Conservation (phyloP, 2,888 invertebrate genomes). For the Melieria crassipennis region DNA sequence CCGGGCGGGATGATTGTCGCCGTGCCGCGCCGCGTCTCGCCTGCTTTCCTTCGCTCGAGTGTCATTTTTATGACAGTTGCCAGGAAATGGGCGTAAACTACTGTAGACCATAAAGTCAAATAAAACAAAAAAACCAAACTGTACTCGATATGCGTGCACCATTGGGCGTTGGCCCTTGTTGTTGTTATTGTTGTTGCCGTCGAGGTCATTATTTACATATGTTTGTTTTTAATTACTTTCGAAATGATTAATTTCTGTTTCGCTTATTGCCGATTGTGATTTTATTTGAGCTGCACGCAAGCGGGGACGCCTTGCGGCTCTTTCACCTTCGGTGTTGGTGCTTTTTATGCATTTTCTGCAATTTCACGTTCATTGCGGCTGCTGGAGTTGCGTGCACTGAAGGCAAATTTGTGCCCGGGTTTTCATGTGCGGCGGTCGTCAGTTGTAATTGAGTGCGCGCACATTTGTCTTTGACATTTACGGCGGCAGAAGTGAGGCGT, state of each 20-base stretch:
- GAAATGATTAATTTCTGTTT: conserved; percentile 28
- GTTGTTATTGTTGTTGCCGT: conserved; percentile 18
- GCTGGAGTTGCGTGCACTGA: too few species aligned
- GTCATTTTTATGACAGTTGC: conserved; percentile 30
- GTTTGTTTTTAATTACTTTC: conserved; percentile 31
- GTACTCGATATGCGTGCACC: background rate
- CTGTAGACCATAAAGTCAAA: conserved; percentile 19
- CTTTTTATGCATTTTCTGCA: too few species aligned
- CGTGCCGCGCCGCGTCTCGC: conserved; percentile 1
- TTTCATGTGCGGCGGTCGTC: too few species aligned
- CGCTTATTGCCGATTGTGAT: conserved; percentile 19
- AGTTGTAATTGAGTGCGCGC: too few species aligned
- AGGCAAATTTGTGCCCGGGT: too few species aligned
- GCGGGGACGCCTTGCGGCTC: too few species aligned
- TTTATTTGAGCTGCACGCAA: conserved; percentile 25
- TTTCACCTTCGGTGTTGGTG: too few species aligned
- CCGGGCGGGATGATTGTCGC: conserved; percentile 1
- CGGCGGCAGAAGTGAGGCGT: too few species aligned
- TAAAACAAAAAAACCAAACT: background rate
- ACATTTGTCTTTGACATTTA: too few species aligned
- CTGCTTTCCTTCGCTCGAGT: background rate
- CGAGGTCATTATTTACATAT: conserved; percentile 18
- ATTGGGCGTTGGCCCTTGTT: background rate
- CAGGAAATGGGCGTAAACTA: conserved; percentile 30
- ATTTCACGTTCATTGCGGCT: too few species aligned